These are phyloP conservation scores for Eledona agricola DNA, from an alignment of 2,888 invertebrate genomes.

Conservation along the genomic window DNA sequence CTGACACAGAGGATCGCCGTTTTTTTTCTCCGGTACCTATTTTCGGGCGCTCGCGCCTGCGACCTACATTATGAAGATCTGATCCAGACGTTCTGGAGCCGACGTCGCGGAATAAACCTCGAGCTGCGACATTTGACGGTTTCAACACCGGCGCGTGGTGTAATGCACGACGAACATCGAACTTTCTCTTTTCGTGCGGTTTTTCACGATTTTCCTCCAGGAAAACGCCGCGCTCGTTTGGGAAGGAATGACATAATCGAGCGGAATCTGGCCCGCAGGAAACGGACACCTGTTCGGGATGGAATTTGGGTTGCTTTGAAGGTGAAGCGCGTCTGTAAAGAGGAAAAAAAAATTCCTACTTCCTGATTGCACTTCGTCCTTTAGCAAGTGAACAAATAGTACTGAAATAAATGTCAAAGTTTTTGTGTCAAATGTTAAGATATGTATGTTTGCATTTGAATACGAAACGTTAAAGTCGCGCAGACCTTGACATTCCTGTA, in stretches of 20 bases:
- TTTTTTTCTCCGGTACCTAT: too few relatives aligned
- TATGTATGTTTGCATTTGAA: too few relatives aligned
- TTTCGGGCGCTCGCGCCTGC: slow-evolving; percentile 4
- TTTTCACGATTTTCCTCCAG: slow-evolving; percentile 21
- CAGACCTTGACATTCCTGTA: too few relatives aligned
- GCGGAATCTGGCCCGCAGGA: slow-evolving; percentile 9
- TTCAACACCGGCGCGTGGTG: slow-evolving; percentile 11
- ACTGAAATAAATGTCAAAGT: too few relatives aligned
- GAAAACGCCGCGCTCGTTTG: slow-evolving; percentile 1
- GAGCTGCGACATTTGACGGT: slow-evolving; percentile 15
- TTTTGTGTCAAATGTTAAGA: too few relatives aligned
- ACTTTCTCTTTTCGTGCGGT: slow-evolving; percentile 21
- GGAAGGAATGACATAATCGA: background rate
- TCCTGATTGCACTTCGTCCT: too few relatives aligned
- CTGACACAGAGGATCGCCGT: too few relatives aligned
- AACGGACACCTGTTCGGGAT: slow-evolving; percentile 24
- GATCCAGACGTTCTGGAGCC: slow-evolving; percentile 1
- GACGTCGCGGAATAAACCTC: background rate
- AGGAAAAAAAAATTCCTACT: too few relatives aligned
- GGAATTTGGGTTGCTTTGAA: slow-evolving; percentile 2
- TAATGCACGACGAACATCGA: slow-evolving; percentile 10
- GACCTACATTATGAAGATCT: slow-evolving; percentile 23
- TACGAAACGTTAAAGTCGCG: too few relatives aligned
- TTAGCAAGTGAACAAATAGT: too few relatives aligned
- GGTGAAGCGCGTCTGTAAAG: too few relatives aligned